Evolutionary conservation across 2,888 invertebrate species (phyloP), one percentile per base, ranked within the genome.

Genomic region (Spodoptera picta): DNA sequence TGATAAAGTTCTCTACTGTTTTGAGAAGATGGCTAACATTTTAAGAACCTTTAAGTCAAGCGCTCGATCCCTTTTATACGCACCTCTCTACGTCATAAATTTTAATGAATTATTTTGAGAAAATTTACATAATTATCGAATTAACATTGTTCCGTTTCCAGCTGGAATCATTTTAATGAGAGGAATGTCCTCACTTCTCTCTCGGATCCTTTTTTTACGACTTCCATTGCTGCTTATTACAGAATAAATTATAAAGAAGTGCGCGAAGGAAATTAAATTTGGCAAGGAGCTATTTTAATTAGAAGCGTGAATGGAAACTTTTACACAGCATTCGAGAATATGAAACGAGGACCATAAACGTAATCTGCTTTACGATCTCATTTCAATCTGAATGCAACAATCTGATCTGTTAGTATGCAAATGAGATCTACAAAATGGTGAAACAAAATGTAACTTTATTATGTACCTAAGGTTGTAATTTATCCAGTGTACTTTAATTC

Each of bases 71-170:
- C 65, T 14, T 52, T 69, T 69, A 41, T 70, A 69, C 64, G 65
- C 74, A 68, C 54, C 60, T 66, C 56, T 73, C 69, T 75, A 77
- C 65, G 75, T 77, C 77, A 80, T 82, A 83, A 84, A 83, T 86
- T 81, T 77, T 75, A 83, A 85, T 84, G 79, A 87, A 84, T 83
- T 83, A 86, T 85, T 83, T 83, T 75, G 72, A 58, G 43, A 72
- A 27, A 81, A 87, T 88, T 87, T 86, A 79, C 86, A 87, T 87
- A 87, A 87, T 87, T 87, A 85, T 86, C 83, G 81, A 86, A 87
- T 88, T 87, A 88, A 86, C 85, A 87, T 85, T 87, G 87, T 87
- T 81, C 81, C 75, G 85, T 79, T 83, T 86, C 83, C 83, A 84
- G 77, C 80, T 84, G 84, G 82, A 84, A 84, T 84, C 83, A 84